These are phyloP conservation scores for Catostylus mosaicus DNA, from an alignment of 30 jellyfish, hydroid and myxozoan genomes.

Conservation along the genomic window DNA sequence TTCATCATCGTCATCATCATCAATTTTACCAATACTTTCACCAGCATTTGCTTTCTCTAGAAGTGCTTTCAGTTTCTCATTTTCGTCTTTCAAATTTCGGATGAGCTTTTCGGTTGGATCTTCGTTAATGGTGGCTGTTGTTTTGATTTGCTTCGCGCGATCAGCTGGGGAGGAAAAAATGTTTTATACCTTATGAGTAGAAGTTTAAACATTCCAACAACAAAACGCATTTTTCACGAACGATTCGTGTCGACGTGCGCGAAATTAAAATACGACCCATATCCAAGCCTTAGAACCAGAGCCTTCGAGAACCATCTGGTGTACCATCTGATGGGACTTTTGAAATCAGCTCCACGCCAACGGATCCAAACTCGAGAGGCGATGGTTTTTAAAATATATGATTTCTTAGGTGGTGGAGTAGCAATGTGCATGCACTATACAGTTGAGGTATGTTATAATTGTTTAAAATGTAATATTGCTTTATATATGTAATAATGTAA, in stretches of 20 bases:
- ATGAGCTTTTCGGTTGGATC: slow-evolving; percentile 86
- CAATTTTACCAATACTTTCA: slow-evolving; percentile 69
- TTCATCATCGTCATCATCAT: slow-evolving; percentile 71
- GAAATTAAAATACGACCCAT: background rate
- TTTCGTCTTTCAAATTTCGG: slow-evolving; percentile 80
- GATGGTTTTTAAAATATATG: too few species aligned
- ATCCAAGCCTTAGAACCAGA: too few species aligned
- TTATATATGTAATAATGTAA: too few species aligned
- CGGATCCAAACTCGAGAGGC: too few species aligned
- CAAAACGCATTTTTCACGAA: background rate
- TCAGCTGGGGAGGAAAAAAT: slow-evolving; percentile 52
- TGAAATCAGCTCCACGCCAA: too few species aligned
- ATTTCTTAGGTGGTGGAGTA: too few species aligned
- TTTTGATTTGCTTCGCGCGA: slow-evolving; percentile 86
- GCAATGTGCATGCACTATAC: too few species aligned
- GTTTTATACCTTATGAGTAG: background rate
- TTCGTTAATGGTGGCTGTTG: slow-evolving; percentile 81
- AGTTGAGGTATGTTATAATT: too few species aligned
- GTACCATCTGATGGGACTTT: too few species aligned
- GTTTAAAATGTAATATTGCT: too few species aligned
- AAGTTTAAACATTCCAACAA: background rate
- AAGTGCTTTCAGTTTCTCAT: slow-evolving; percentile 69
- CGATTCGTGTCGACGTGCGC: background rate
- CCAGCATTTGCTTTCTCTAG: slow-evolving; percentile 63
- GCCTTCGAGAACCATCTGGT: too few species aligned